These are phyloP conservation scores for Phymorhynchus buccinoides DNA, from an alignment of 1,140 invertebrate genomes.

Conservation along the genomic window DNA sequence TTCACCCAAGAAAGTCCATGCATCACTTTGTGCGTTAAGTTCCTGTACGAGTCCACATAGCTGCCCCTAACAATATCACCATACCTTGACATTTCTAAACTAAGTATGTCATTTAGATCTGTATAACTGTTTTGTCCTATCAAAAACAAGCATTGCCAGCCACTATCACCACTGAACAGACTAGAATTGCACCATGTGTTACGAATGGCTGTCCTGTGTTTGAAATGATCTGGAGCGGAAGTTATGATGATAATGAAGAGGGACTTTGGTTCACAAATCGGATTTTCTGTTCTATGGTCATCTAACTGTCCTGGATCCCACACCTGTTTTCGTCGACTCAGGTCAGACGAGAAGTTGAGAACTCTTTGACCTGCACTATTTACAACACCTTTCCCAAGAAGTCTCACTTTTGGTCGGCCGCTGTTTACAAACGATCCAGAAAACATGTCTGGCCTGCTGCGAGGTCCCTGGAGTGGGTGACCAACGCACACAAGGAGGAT, in stretches of 20 bases:
- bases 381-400: not conserved
- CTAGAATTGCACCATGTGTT: conserved; percentile 60
- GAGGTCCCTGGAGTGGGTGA: conserved; percentile 43
- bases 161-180: conserved; percentile 34
- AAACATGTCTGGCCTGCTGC: not conserved
- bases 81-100: conserved; percentile 46
- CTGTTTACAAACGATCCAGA: not conserved
- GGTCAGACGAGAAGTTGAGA: not conserved
- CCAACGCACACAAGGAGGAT: conserved; percentile 53
- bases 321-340: conserved; percentile 7
- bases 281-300: conserved; percentile 34
- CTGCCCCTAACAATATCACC: conserved; percentile 62
- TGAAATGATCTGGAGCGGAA: conserved; percentile 53
- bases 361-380: not conserved
- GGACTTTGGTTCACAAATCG: conserved; percentile 47
- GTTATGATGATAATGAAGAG: conserved; percentile 60
- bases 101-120: conserved; percentile 33
- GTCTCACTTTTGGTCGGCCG: not conserved
- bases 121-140: conserved; percentile 48
- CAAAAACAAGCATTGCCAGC: conserved; percentile 65
- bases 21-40: conserved; percentile 62
- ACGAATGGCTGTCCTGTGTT: conserved; percentile 54
- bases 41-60: conserved; percentile 64
- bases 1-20: conserved; percentile 59
- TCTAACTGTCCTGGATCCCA: conserved; percentile 55